Base-by-base conservation (phyloP, 2,888 invertebrate species). In the Drosophila prostipennis region DNA sequence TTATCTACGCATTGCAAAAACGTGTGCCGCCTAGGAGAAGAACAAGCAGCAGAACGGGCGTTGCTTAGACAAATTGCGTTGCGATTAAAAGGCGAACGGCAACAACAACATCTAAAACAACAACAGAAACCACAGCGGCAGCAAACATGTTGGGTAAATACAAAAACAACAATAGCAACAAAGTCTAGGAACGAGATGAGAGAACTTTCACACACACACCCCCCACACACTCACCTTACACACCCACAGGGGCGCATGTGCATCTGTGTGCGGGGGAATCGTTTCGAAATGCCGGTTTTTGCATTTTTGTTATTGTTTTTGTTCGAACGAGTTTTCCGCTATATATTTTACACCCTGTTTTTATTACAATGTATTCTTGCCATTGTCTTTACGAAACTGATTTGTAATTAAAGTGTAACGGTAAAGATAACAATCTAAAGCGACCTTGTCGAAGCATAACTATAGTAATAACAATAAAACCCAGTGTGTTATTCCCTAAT, bases 141-240 rank as follows among this genome's bases (percentile, higher is more conserved):
- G 71, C 83, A 81, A 79, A 81, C 76, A 87, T 87, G 89, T 84
- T 87, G 78, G 87, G 87, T 87, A 87, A 87, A 87, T 89, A 86
- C 72, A 61, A 49, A 37, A 73, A 68, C 71, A 53, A 72, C 36
- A 52, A 57, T 11, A 59, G 26, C 26, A 60, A 58, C 16, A 54
- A 7, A 58, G 37, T 49, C 37, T 51, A 53, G 54, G 32, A 40
- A 13, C 14, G 40, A 54, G 39, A 59, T 45, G 60, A 34, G 61
- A 63, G 61, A 63, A 49, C 46, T 59, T 49, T 59, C 36, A 14
- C 40, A 29, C 34, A 56, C 37, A 57, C 37, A 57, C 19, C 19
- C 2, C 19, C 19, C 26, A 1, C 26, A 26, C 46, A 19, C n/a
- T 13, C 16, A 37, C 40, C 49, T 45, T 26, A 11, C 46, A 45